phyloP scores from a whole-genome alignment of 2,888 invertebrate genomes.

The Anodontia alba region DNA sequence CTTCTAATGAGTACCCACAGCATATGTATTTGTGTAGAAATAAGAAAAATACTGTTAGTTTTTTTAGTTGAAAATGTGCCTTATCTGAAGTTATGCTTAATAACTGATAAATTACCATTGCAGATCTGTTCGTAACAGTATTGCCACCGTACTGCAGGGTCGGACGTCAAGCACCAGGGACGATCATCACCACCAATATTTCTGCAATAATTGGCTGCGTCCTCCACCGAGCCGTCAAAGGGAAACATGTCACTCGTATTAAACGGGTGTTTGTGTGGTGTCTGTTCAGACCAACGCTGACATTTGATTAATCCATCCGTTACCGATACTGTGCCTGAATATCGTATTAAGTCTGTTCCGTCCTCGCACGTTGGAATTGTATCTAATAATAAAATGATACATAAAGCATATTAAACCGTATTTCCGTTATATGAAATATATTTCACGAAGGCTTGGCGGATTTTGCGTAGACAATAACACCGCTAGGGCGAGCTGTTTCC shows the following conservation, averaged over 20 bases:
- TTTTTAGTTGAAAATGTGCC: no score
- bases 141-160: not conserved
- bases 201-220: not conserved
- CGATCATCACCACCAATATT: not conserved
- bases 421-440: no score
- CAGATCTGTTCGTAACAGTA: constrained; percentile 6
- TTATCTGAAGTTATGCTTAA: no score
- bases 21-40: no score
- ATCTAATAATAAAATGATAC: not conserved
- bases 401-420: not conserved
- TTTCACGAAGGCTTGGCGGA: no score
- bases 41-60: no score
- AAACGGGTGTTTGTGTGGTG: not conserved
- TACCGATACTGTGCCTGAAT: not conserved
- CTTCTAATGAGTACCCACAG: no score
- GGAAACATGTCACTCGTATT: not conserved
- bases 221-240: not conserved
- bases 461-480: no score
- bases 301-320: not conserved
- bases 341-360: not conserved
- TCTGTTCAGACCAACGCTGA: not conserved
- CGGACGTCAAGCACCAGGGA: not conserved
- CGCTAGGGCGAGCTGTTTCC: no score
- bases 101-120: no score
- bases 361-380: not conserved